These are phyloP conservation scores for Bombus cullumanus DNA, from an alignment of 1,140 invertebrate genomes.

Conservation along the genomic window DNA sequence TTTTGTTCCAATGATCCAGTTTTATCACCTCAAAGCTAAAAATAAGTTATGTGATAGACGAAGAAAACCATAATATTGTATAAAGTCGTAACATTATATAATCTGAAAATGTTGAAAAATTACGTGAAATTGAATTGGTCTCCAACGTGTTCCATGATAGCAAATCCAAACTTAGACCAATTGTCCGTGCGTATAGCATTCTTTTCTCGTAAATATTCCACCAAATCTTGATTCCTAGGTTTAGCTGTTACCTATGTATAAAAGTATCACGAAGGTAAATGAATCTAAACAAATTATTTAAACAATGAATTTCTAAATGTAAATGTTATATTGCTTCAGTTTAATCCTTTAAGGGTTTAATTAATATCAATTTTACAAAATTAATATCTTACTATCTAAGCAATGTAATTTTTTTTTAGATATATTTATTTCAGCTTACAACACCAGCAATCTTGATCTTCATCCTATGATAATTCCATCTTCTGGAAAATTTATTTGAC, in stretches of 20 bases:
- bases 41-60: not conserved
- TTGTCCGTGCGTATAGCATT: slow-evolving; percentile 17
- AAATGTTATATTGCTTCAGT: not conserved
- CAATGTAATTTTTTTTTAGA: not conserved
- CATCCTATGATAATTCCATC: slow-evolving; percentile 48
- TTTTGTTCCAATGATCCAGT: slow-evolving; percentile 27
- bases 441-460: slow-evolving; percentile 24
- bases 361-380: no score
- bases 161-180: slow-evolving; percentile 59
- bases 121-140: slow-evolving; percentile 66
- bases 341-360: not conserved
- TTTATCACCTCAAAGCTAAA: slow-evolving; percentile 41
- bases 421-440: slow-evolving; percentile 34
- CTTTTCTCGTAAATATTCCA: slow-evolving; percentile 50
- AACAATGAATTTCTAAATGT: not conserved
- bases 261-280: not conserved
- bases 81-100: not conserved
- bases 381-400: no score
- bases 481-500: slow-evolving; percentile 42
- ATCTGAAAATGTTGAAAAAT: slow-evolving; percentile 3
- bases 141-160: slow-evolving; percentile 29
- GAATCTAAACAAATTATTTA: not conserved
- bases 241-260: slow-evolving; percentile 24
- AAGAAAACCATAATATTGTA: not conserved
- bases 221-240: slow-evolving; percentile 37